Evolutionary conservation across 30 jellyfish, hydroid and myxozoan genomes (phyloP).

Genomic region (Turritopsis dohrnii): DNA sequence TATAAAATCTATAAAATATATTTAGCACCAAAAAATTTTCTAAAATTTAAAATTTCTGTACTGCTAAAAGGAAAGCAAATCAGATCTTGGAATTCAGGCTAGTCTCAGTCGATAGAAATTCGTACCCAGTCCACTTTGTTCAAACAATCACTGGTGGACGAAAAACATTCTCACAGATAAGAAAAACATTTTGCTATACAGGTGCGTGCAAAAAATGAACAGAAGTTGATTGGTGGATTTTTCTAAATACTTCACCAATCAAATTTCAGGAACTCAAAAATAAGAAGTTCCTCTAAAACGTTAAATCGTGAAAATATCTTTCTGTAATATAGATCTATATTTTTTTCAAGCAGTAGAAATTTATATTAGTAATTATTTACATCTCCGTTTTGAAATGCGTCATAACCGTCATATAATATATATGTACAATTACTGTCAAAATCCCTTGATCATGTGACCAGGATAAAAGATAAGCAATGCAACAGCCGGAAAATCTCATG

Average conservation of each 20-base stretch:
- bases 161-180: too few species aligned
- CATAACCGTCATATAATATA: not conserved
- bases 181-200: not conserved
- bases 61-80: not conserved
- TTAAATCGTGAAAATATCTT: not conserved
- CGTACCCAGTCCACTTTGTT: too few species aligned
- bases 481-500: too few species aligned
- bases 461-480: not conserved
- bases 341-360: not conserved
- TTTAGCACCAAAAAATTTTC: not conserved
- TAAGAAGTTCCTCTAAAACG: not conserved
- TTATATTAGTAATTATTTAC: not conserved
- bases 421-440: not conserved
- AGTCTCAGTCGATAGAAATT: too few species aligned
- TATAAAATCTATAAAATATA: too few species aligned
- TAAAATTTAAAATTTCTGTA: not conserved
- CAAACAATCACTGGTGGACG: too few species aligned
- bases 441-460: not conserved
- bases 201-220: not conserved
- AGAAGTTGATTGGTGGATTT: too few species aligned
- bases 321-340: not conserved
- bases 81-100: not conserved
- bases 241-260: too few species aligned
- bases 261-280: too few species aligned
- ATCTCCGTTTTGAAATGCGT: not conserved